Conservation (phyloP, 1,140 invertebrate genomes). For the Hypsibius dujardini region DNA sequence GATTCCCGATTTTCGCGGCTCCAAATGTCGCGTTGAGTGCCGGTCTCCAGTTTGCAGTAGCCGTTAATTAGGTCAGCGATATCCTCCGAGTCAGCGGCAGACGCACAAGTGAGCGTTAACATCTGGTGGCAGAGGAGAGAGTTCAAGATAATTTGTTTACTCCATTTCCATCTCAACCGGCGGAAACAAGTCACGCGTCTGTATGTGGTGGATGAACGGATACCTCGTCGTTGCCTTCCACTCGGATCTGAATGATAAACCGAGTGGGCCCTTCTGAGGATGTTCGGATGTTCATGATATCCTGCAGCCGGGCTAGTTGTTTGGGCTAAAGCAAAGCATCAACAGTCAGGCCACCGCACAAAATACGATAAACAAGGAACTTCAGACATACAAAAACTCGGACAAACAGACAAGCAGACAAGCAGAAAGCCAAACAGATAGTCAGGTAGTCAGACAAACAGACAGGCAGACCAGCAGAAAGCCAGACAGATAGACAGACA, state of each 20-base stretch:
- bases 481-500: no score
- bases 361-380: no score
- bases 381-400: no score
- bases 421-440: no score
- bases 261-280: slow-evolving; percentile 53
- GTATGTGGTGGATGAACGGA: slow-evolving; percentile 24
- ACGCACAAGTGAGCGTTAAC: slow-evolving; percentile 71
- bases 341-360: no score
- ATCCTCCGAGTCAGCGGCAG: slow-evolving; percentile 65
- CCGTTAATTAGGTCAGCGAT: slow-evolving; percentile 91
- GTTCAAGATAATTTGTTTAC: no score
- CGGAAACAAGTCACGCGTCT: no score
- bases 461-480: no score
- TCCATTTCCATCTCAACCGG: no score
- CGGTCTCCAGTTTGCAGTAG: slow-evolving; percentile 68
- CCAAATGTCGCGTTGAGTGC: slow-evolving; percentile 62
- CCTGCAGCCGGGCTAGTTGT: slow-evolving; percentile 58
- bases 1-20: slow-evolving; percentile 41
- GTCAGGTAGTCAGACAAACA: no score
- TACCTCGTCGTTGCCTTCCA: slow-evolving; percentile 57
- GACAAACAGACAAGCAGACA: no score
- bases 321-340: slow-evolving; percentile 41
- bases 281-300: slow-evolving; percentile 53
- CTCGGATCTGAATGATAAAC: slow-evolving; percentile 60
- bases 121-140: slow-evolving; percentile 36